Evolutionary conservation across 2,113 vertebrate genomes (phyloP), one percentile per base, ranked within the genome.

Genomic region (Thalassarche chlororhynchos): DNA sequence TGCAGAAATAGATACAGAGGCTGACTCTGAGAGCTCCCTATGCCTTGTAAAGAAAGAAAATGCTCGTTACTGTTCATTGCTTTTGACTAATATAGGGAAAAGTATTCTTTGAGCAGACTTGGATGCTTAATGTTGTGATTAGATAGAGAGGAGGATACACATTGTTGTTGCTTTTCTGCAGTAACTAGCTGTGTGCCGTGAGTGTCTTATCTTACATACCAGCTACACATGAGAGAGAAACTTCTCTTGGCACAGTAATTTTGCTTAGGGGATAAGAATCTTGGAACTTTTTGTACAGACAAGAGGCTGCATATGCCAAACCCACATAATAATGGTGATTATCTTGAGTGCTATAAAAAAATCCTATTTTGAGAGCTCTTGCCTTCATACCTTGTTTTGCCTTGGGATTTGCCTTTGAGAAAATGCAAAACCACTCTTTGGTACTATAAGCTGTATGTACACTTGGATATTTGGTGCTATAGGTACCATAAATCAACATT

Each of bases 101-200:
- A 84, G 64, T 46, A 57, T 57, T 76, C 57, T 65, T 38, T 76
- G 57, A 94, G 54, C 77, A 54, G 74, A 19, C 28, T 61, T 57
- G 52, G 26, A 18, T 84, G 40, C 15, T 84, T 52, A 64, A 64
- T 24, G 19, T 24, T 74, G 52, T 75, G 57, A 60, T 82, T 40
- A 64, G 62, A 21, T 14, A 70, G 32, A 72, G n/a, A 65, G 21
- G 19, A 65, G 38, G 36, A 58, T 57, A 10, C 13, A 31, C 7
- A 17, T 15, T 34, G 32, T 51, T 72, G 36, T 62, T 89, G 61
- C 44, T 68, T 62, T 80, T 38, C 68, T 84, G 31, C 42, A 55
- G 18, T 49, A 75, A 40, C 18, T 28, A 55, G 8, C 36, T 72
- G 11, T 0, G 0, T 85, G 74, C 31, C 46, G 17, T 0, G 3